These are phyloP conservation scores for Esperia sulphurella DNA, from an alignment of 2,888 invertebrate species.

Conservation along the genomic window DNA sequence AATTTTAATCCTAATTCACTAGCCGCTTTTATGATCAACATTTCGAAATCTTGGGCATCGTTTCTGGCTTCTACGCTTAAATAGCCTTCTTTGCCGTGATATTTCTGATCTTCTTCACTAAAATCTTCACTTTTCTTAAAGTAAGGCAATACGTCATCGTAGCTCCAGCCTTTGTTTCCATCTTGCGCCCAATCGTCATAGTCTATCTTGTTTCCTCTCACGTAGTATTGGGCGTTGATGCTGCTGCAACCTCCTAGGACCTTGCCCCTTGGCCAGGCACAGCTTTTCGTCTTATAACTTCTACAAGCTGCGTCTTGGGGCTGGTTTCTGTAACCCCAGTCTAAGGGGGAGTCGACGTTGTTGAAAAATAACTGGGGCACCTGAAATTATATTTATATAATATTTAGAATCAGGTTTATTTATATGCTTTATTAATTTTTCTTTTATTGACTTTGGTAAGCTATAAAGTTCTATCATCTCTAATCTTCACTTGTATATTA, in stretches of 20 bases:
- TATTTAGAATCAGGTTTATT: too few relatives aligned
- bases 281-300: conserved; percentile 48
- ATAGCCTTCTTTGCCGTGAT: conserved; percentile 57
- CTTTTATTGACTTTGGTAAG: too few relatives aligned
- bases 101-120: conserved; percentile 29
- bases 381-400: conserved; percentile 13
- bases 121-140: conserved; percentile 74
- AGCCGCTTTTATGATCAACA: conserved; percentile 49
- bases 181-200: conserved; percentile 76
- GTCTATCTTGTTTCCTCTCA: conserved; percentile 73
- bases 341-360: conserved; percentile 43
- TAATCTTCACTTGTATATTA: too few relatives aligned
- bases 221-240: conserved; percentile 80
- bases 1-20: conserved; percentile 59
- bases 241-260: conserved; percentile 79
- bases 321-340: conserved; percentile 79
- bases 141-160: conserved; percentile 70
- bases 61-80: conserved; percentile 49
- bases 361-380: conserved; percentile 46
- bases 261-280: conserved; percentile 81
- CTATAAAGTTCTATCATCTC: too few relatives aligned
- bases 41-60: conserved; percentile 30
- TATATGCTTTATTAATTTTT: too few relatives aligned
- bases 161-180: conserved; percentile 79
- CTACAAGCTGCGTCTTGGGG: conserved; percentile 60